Evolutionary conservation across 1,140 invertebrate species (phyloP).

Genomic region (Coboldia fuscipes): DNA sequence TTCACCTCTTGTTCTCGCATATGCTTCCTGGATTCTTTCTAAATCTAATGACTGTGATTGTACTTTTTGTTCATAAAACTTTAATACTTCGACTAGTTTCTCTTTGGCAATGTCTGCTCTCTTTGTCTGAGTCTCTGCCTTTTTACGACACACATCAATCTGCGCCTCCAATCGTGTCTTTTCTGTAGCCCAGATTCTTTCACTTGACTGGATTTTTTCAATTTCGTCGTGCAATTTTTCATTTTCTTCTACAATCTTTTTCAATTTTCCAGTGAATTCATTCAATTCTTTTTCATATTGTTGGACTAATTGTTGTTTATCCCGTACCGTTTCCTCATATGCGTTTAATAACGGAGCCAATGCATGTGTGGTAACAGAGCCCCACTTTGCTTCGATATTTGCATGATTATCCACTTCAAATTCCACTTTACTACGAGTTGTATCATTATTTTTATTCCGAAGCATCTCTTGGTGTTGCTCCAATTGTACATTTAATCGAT

Average conservation of each 20-base stretch:
- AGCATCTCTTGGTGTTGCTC: conserved; percentile 41
- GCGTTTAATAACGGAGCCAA: conserved; percentile 37
- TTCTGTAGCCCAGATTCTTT: conserved; percentile 20
- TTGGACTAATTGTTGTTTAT: conserved; percentile 38
- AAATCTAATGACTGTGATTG: conserved; percentile 32
- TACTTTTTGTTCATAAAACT: conserved; percentile 33
- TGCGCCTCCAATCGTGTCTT: conserved; percentile 16
- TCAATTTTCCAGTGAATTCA: conserved; percentile 32
- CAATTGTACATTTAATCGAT: conserved; percentile 39
- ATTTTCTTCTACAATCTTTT: conserved; percentile 37
- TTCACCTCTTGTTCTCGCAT: conserved; percentile 27
- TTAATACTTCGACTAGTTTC: conserved; percentile 34
- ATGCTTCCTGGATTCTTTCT: conserved; percentile 31
- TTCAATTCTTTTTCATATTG: conserved; percentile 35
- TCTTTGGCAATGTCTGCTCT: conserved; percentile 27
- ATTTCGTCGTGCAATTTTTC: conserved; percentile 30
- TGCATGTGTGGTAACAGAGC: conserved; percentile 28
- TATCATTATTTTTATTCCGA: conserved; percentile 9
- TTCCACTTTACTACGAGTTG: conserved; percentile 3
- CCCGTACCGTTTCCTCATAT: conserved; percentile 38
- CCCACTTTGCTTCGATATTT: conserved; percentile 20
- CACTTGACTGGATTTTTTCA: conserved; percentile 27
- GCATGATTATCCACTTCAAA: conserved; percentile 1
- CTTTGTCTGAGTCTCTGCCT: conserved; percentile 18
- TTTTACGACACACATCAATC: conserved; percentile 12